These are phyloP conservation scores for Gallinago stenura DNA, from an alignment of 2,797 vertebrate species.

Conservation along the genomic window DNA sequence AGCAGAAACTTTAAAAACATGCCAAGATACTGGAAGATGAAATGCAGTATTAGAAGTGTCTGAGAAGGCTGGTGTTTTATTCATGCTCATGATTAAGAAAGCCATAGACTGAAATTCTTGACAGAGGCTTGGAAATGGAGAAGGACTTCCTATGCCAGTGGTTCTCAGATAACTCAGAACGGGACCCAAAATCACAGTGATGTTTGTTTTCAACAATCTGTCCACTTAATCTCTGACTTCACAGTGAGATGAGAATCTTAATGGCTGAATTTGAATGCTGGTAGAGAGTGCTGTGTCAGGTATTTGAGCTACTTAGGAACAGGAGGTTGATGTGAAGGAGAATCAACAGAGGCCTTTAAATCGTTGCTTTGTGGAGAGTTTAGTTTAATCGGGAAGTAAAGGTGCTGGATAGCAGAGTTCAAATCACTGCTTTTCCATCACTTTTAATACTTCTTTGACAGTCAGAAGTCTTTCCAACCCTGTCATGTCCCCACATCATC, in stretches of 20 bases:
- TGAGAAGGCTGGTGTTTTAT: conserved; percentile 46
- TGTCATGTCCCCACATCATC: neutral
- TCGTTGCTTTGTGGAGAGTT: neutral
- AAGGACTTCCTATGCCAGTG: neutral
- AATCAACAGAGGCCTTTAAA: fast-evolving
- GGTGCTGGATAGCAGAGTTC: neutral
- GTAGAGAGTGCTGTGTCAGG: neutral
- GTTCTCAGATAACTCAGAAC: neutral
- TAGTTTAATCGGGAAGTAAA: neutral
- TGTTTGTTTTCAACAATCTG: neutral
- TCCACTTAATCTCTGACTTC: neutral
- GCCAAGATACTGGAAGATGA: neutral
- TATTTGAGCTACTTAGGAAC: neutral
- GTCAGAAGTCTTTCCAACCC: neutral
- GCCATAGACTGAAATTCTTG: neutral
- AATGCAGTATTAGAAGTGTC: conserved; percentile 7
- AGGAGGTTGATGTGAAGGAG: neutral
- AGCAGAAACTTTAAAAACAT: conserved; percentile 39
- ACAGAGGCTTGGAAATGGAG: conserved; percentile 12
- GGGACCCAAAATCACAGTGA: neutral
- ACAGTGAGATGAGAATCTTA: neutral
- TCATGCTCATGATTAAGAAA: conserved; percentile 24
- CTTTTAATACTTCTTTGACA: neutral
- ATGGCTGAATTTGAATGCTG: neutral
- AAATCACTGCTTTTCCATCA: neutral